Percentiles rank a stretch among this genome's conserved stretches.
These are phyloP conservation scores for Sepioteuthis lessoniana DNA, from an alignment of 2,888 invertebrate genomes.

Conservation along the genomic window DNA sequence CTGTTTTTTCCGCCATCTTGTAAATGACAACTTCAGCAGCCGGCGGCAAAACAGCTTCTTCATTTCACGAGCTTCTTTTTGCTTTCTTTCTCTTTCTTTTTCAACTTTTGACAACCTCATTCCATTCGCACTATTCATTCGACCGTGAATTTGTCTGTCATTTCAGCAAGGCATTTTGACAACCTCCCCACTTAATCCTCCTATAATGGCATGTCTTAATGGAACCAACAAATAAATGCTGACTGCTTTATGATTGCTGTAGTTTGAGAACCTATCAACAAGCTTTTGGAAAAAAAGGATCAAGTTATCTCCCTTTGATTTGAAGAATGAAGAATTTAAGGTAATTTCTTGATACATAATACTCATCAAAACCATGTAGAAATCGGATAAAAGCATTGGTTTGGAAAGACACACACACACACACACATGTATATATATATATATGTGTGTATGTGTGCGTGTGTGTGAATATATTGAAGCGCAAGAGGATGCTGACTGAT, in stretches of 20 bases:
- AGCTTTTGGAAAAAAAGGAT: neutral
- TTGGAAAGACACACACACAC: no score
- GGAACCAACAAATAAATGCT: neutral
- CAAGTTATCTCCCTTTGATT: neutral
- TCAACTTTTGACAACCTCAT: slow-evolving; percentile 21
- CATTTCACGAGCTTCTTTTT: neutral
- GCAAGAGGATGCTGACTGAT: no score
- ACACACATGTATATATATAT: neutral
- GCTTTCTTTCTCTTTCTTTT: neutral
- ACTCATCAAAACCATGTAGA: no score
- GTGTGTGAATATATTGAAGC: no score
- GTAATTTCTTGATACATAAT: neutral
- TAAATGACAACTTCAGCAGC: neutral
- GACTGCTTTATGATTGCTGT: neutral
- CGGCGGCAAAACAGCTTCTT: neutral
- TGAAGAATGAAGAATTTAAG: neutral
- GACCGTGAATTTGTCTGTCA: neutral
- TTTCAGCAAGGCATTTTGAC: neutral
- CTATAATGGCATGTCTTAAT: neutral
- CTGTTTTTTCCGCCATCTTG: neutral
- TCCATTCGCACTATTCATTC: neutral
- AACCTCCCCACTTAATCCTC: neutral
- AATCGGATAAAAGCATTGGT: no score
- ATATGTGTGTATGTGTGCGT: neutral
- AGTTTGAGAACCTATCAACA: neutral